Evolutionary conservation across 2,797 vertebrate species (phyloP).

Genomic region (Hyperoplus lanceolatus): DNA sequence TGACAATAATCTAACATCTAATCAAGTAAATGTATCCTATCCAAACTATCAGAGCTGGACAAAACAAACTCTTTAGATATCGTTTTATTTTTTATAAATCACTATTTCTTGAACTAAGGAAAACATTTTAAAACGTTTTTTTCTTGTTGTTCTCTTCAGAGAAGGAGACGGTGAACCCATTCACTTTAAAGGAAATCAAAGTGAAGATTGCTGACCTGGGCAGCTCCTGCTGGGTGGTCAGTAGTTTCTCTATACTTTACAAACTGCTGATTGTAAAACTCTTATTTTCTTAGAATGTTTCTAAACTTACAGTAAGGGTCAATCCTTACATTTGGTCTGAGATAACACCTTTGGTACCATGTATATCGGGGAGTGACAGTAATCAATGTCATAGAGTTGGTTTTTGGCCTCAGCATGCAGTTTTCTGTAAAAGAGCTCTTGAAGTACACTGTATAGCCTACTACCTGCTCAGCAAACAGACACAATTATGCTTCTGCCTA

Average conservation of each 20-base stretch:
- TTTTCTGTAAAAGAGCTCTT: too few relatives aligned
- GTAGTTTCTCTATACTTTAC: conserved; percentile 59
- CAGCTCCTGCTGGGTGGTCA: conserved; percentile 92
- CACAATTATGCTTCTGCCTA: too few relatives aligned
- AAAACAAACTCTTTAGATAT: not conserved
- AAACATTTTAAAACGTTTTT: not conserved
- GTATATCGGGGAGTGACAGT: too few relatives aligned
- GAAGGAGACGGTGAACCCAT: conserved; percentile 27
- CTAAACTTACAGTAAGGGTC: too few relatives aligned
- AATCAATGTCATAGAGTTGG: too few relatives aligned
- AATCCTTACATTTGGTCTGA: too few relatives aligned
- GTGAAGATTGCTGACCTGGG: conserved; percentile 93
- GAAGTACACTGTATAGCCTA: too few relatives aligned
- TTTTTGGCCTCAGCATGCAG: too few relatives aligned
- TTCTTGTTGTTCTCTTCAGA: conserved; percentile 36
- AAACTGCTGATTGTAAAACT: not conserved
- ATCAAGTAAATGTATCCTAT: not conserved
- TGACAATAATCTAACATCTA: not conserved
- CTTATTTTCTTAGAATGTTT: not conserved
- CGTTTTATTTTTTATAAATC: not conserved
- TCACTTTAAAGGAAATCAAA: conserved; percentile 77
- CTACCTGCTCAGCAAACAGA: too few relatives aligned
- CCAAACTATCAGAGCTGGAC: not conserved
- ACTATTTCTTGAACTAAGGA: not conserved
- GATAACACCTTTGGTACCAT: too few relatives aligned